Evolutionary conservation across 1,140 invertebrate genomes (phyloP), one percentile per base, ranked within the genome.

Genomic region (Drosophila lini): DNA sequence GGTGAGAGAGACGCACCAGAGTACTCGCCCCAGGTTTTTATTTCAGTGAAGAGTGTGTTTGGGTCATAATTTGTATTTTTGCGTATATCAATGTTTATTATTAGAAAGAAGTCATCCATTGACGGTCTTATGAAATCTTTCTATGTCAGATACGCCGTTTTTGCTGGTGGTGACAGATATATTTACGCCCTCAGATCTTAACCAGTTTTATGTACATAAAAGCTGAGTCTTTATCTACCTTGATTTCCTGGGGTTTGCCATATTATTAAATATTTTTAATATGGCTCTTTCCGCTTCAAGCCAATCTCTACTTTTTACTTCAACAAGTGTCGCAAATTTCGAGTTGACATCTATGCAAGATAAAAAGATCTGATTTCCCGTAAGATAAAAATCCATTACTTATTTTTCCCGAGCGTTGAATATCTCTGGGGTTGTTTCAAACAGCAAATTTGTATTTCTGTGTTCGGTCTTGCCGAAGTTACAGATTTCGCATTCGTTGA

Each of bases 11-110:
- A 36, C 8, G 56, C 57, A 10, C 32, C 57, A 28, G 31, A 38
- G n/a, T 60, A 60, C 38, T 31, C 34, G n/a, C 42, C 28, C 42
- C 57, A 60, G 28, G 25, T 60, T 15, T 31, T 32, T 47, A 60
- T 47, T 44, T 47, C 16, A 3, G 34, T 22, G 25, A 28, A 28
- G 5, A 28, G 25, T 5, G 25, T 28, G 25, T 5, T 28, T 28
- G 5, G 25, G 25, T 28, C 25, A 5, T 5, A 28, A 28, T 28
- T 28, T 28, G 25, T 28, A 28, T 28, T 28, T 28, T 28, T 28
- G 25, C 25, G 25, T 28, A 5, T 28, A 28, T 28, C 25, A 28
- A 5, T 22, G 5, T 28, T 28, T 28, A 5, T 28, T 28, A 28
- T 28, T 28, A 28, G 25, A 28, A 28, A 28, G 25, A 28, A 28